Evolutionary conservation across 2,797 vertebrate species (phyloP).

Genomic region (Hypotaenidia okinawae): DNA sequence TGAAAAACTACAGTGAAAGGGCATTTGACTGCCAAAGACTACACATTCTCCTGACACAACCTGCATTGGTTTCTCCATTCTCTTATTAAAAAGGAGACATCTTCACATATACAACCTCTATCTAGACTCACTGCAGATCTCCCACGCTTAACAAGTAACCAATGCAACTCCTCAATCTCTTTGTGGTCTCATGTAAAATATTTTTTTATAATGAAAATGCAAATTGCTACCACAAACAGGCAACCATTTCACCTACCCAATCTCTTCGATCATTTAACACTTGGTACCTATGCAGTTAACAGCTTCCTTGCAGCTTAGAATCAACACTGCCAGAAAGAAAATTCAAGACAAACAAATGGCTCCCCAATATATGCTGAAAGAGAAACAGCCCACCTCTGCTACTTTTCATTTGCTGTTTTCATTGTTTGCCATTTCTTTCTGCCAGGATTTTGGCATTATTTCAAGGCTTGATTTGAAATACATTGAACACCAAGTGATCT

Average conservation of each 20-base stretch:
- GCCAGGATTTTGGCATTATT: slow-evolving; percentile 42
- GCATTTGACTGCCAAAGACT: not conserved
- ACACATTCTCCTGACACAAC: not conserved
- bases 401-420: slow-evolving; percentile 50
- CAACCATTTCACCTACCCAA: not conserved
- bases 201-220: not conserved
- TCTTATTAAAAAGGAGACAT: not conserved
- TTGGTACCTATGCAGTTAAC: slow-evolving; percentile 14
- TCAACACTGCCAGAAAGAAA: slow-evolving; percentile 33
- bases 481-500: slow-evolving; percentile 55
- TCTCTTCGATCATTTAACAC: slow-evolving; percentile 3
- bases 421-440: slow-evolving; percentile 61
- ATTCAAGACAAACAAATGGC: slow-evolving; percentile 45
- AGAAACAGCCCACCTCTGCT: slow-evolving; percentile 39
- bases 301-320: slow-evolving; percentile 2
- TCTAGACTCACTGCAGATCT: not conserved
- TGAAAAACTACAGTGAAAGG: not conserved
- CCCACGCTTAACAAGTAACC: not conserved
- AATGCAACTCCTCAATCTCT: not conserved
- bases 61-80: not conserved
- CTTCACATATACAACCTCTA: not conserved
- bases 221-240: not conserved
- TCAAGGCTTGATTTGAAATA: slow-evolving; percentile 55
- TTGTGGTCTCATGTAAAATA: not conserved
- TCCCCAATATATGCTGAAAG: slow-evolving; percentile 40